A percentile compares a stretch with the other conserved stretches of the same genome.
Evolutionary conservation across 2,113 vertebrate genomes (phyloP).

Genomic region (Plotosus lineatus): DNA sequence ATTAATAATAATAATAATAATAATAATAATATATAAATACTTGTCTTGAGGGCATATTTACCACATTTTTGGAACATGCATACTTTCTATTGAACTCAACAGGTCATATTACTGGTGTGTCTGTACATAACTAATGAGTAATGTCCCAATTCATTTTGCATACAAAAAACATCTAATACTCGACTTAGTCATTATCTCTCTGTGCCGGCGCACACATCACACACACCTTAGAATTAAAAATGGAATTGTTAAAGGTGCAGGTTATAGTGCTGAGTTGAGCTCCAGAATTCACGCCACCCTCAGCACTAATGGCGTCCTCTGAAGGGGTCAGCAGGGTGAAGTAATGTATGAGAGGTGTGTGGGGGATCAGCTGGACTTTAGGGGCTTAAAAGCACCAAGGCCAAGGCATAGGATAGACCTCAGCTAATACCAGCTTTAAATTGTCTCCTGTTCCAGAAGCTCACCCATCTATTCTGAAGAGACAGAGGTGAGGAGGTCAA

Average conservation of each 20-base stretch:
- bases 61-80: background rate
- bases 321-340: constrained; percentile 47
- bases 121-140: background rate
- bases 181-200: background rate
- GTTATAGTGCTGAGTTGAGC: constrained; percentile 16
- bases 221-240: background rate
- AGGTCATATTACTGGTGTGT: background rate
- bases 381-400: constrained; percentile 53
- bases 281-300: constrained; percentile 43
- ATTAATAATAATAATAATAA: background rate
- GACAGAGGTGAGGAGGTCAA: constrained; percentile 59
- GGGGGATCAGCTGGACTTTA: constrained; percentile 15
- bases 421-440: constrained; percentile 67
- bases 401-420: constrained; percentile 58
- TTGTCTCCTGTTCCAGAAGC: constrained; percentile 66
- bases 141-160: constrained; percentile 11
- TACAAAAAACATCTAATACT: constrained; percentile 16
- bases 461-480: constrained; percentile 51
- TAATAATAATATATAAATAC: background rate
- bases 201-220: constrained; percentile 2
- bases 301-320: constrained; percentile 38
- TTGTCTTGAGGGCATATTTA: background rate
- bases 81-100: background rate
- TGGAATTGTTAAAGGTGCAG: background rate
- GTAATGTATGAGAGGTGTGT: constrained; percentile 14